Percentiles rank a stretch among this genome's conserved stretches.
phyloP scores from a whole-genome alignment of 2,113 vertebrate species.

The Tor tambroides region DNA sequence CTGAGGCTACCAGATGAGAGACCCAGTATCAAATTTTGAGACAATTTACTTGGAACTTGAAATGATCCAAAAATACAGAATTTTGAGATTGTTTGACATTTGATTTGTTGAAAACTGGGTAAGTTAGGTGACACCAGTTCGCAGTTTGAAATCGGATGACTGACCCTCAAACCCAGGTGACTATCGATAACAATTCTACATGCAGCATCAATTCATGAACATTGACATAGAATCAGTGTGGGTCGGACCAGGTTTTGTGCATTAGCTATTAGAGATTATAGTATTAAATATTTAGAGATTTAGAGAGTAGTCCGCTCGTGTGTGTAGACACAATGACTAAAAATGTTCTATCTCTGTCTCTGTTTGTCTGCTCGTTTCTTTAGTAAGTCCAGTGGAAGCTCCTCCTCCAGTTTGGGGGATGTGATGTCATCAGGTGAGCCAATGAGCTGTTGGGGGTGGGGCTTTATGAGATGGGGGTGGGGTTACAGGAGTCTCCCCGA shows the following conservation, averaged over 20 bases:
- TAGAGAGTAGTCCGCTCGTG: slow-evolving; percentile 41
- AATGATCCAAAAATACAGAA: background rate
- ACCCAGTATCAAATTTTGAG: background rate
- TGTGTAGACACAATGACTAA: slow-evolving; percentile 35
- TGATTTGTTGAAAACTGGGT: slow-evolving; percentile 16
- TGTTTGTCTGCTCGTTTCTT: slow-evolving; percentile 74
- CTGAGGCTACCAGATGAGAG: background rate
- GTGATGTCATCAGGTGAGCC: slow-evolving; percentile 96
- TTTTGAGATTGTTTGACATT: background rate
- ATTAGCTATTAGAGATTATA: slow-evolving; percentile 4
- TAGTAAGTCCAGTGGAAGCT: slow-evolving; percentile 98
- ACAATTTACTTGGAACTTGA: background rate
- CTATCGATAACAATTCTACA: slow-evolving; percentile 18
- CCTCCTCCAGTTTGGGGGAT: slow-evolving; percentile 97
- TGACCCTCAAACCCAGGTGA: slow-evolving; percentile 32
- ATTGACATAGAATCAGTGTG: background rate
- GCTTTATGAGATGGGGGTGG: slow-evolving; percentile 53
- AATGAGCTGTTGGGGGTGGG: slow-evolving; percentile 58
- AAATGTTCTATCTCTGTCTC: slow-evolving; percentile 63
- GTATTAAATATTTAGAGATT: background rate
- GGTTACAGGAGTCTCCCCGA: slow-evolving; percentile 55
- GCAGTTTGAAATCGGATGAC: slow-evolving; percentile 38
- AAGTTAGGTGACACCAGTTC: slow-evolving; percentile 17
- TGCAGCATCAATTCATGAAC: background rate
- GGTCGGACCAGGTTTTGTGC: slow-evolving; percentile 1